These are phyloP conservation scores for Guaruba guarouba DNA, from an alignment of 2,113 vertebrate genomes.

Conservation along the genomic window DNA sequence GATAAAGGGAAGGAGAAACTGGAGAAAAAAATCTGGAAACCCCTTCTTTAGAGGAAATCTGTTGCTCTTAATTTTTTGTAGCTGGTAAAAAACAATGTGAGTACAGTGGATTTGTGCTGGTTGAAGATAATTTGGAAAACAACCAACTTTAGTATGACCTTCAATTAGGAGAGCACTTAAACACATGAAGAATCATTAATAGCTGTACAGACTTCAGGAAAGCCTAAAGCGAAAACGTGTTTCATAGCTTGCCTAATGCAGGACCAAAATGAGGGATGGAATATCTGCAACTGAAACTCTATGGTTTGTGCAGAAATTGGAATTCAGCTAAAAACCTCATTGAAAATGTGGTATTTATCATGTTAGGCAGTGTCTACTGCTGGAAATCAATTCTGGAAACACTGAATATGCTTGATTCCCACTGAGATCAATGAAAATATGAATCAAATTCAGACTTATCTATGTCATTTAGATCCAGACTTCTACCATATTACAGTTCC, in stretches of 20 bases:
- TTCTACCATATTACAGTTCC: background rate
- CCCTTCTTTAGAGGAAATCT: background rate
- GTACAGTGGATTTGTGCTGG: background rate
- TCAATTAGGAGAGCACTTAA: background rate
- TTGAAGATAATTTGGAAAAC: background rate
- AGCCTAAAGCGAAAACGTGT: background rate
- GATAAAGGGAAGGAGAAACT: background rate
- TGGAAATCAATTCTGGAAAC: background rate
- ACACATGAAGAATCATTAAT: background rate
- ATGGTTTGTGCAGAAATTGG: background rate
- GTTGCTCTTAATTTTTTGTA: background rate
- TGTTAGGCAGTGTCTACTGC: background rate
- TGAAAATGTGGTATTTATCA: background rate
- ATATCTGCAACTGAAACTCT: background rate
- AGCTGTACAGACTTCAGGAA: background rate
- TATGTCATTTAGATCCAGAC: background rate
- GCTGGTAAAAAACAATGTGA: background rate
- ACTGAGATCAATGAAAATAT: background rate
- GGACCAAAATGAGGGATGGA: background rate
- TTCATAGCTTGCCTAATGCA: background rate
- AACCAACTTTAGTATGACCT: background rate
- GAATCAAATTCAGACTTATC: background rate
- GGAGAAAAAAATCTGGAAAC: background rate
- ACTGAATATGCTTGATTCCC: background rate
- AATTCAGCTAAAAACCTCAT: background rate